Conservation (phyloP, 2,797 vertebrate species). For the Falco columbarius region DNA sequence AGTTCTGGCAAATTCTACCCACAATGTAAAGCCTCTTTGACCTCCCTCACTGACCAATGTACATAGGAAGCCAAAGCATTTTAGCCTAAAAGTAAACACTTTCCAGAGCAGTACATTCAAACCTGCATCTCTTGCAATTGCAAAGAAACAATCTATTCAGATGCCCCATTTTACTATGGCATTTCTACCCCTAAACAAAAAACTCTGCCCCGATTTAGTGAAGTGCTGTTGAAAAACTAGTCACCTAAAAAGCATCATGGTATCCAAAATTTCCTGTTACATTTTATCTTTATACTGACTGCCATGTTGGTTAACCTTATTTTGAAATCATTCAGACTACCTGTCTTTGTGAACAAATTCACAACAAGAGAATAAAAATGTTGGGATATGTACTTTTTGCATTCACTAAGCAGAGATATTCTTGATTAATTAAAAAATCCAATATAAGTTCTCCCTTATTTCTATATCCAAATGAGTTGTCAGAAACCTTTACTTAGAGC, state of each 20-base stretch:
- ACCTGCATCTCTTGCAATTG: neutral
- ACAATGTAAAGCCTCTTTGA: neutral
- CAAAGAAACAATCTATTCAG: neutral
- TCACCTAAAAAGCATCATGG: neutral
- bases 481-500: neutral
- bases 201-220: neutral
- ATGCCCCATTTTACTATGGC: rapidly evolving
- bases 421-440: neutral
- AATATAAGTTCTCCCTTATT: neutral
- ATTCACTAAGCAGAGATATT: neutral
- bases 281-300: neutral
- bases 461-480: neutral
- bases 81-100: neutral
- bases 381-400: neutral
- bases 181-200: neutral
- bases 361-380: neutral
- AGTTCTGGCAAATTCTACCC: neutral
- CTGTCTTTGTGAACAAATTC: neutral
- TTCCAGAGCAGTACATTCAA: neutral
- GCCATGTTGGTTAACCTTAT: neutral
- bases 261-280: neutral
- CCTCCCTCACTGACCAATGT: neutral
- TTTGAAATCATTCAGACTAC: neutral
- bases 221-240: neutral
- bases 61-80: neutral